These are phyloP conservation scores for Clanis bilineata DNA, from an alignment of 2,888 invertebrate species.

Conservation along the genomic window DNA sequence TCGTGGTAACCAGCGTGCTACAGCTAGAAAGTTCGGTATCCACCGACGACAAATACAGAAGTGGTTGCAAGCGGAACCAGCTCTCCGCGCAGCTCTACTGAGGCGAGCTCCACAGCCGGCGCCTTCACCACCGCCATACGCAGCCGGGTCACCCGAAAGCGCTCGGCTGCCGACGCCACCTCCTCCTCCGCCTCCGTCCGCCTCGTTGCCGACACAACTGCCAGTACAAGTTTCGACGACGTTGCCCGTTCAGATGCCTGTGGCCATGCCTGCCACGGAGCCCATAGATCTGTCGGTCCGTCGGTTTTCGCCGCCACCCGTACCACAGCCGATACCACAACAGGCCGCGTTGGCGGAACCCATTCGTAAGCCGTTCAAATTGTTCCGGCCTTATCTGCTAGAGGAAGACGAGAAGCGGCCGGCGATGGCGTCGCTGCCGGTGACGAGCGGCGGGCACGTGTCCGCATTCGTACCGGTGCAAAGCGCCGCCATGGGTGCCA, in stretches of 20 bases:
- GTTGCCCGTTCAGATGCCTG: conserved; percentile 44
- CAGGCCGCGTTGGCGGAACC: conserved; percentile 54
- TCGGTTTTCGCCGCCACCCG: conserved; percentile 61
- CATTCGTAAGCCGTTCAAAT: conserved; percentile 85
- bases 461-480: conserved; percentile 76
- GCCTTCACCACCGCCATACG: conserved; percentile 73
- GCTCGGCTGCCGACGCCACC: conserved; percentile 73
- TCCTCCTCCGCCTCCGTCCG: conserved; percentile 42
- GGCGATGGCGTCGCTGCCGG: conserved; percentile 62
- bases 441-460: conserved; percentile 61
- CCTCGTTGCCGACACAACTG: conserved; percentile 40
- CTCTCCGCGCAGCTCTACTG: conserved; percentile 87
- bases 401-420: conserved; percentile 79
- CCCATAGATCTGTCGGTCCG: conserved; percentile 69
- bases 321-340: conserved; percentile 58
- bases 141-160: conserved; percentile 70
- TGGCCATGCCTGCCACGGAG: conserved; percentile 51
- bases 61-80: conserved; percentile 93
- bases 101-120: conserved; percentile 75
- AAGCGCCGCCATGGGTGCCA: conserved; percentile 66
- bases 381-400: conserved; percentile 89
- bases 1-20: conserved; percentile 94
- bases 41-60: conserved; percentile 95
- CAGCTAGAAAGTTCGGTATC: conserved; percentile 94
- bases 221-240: conserved; percentile 43